These are phyloP conservation scores for Hemibagrus guttatus DNA, from an alignment of 2,797 vertebrate genomes.

Conservation along the genomic window DNA sequence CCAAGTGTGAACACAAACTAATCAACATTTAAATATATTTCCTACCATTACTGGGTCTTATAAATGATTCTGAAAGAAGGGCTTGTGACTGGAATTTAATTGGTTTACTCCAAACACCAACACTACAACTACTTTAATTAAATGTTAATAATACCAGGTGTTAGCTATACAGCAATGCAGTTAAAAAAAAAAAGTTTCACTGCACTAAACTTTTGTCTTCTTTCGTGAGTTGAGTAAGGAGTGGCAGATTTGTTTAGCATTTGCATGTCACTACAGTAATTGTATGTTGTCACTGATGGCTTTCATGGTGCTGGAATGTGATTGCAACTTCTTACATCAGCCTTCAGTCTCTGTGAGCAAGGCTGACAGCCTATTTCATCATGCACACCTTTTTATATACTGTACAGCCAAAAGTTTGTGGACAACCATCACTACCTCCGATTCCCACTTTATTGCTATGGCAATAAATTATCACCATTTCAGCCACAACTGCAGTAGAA, in stretches of 20 bases:
- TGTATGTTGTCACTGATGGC: not conserved
- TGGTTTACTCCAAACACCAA: not conserved
- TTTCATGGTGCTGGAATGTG: not conserved
- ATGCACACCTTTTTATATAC: not conserved
- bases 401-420: not conserved
- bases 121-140: not conserved
- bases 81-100: not conserved
- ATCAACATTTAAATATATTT: not conserved
- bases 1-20: not conserved
- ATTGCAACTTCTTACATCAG: constrained; percentile 40
- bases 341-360: not conserved
- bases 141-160: too few species aligned
- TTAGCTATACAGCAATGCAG: too few species aligned
- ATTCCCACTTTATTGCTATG: not conserved
- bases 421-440: not conserved
- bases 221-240: not conserved
- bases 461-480: too few species aligned
- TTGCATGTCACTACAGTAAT: not conserved
- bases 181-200: not conserved
- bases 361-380: constrained; percentile 8
- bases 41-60: not conserved
- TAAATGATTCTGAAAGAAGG: not conserved
- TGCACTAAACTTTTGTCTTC: too few species aligned
- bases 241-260: not conserved
- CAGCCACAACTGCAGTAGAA: too few species aligned